phyloP scores from a whole-genome alignment of 2,113 vertebrate genomes.

The Siphamia tubifer region DNA sequence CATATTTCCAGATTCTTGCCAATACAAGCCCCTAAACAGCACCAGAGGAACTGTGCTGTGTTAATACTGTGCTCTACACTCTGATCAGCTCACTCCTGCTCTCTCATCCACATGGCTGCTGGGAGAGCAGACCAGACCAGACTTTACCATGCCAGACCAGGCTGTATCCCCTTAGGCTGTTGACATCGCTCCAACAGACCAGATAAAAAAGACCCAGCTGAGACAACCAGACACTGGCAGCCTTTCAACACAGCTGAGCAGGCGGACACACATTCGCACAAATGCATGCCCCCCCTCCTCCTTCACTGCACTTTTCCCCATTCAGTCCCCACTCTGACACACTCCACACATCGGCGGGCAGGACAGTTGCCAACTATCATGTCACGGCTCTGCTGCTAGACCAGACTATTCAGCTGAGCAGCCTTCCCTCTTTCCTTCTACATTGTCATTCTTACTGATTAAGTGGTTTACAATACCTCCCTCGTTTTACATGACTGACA shows the following conservation, averaged over 20 bases:
- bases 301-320: slow-evolving; percentile 18
- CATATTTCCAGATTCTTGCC: too few relatives aligned
- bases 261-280: slow-evolving; percentile 23
- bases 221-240: slow-evolving; percentile 67
- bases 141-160: slow-evolving; percentile 33
- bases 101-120: slow-evolving; percentile 34
- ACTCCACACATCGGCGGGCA: slow-evolving; percentile 47
- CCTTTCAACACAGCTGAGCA: slow-evolving; percentile 68
- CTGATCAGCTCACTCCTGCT: slow-evolving; percentile 28
- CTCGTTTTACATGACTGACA: slow-evolving; percentile 23
- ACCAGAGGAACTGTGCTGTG: not conserved
- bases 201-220: slow-evolving; percentile 76
- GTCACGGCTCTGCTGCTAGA: slow-evolving; percentile 35
- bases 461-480: slow-evolving; percentile 43
- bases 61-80: slow-evolving; percentile 13
- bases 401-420: slow-evolving; percentile 29
- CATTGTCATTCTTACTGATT: slow-evolving; percentile 45
- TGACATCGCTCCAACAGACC: slow-evolving; percentile 74
- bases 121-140: slow-evolving; percentile 43
- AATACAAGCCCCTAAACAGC: too few relatives aligned
- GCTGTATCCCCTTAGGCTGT: slow-evolving; percentile 62
- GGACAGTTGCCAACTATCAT: slow-evolving; percentile 56
- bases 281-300: not conserved
- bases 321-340: slow-evolving; percentile 44
- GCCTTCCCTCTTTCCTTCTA: slow-evolving; percentile 9